Conservation (phyloP, 2,888 invertebrate genomes). For the Neocrepidodera transversa region DNA sequence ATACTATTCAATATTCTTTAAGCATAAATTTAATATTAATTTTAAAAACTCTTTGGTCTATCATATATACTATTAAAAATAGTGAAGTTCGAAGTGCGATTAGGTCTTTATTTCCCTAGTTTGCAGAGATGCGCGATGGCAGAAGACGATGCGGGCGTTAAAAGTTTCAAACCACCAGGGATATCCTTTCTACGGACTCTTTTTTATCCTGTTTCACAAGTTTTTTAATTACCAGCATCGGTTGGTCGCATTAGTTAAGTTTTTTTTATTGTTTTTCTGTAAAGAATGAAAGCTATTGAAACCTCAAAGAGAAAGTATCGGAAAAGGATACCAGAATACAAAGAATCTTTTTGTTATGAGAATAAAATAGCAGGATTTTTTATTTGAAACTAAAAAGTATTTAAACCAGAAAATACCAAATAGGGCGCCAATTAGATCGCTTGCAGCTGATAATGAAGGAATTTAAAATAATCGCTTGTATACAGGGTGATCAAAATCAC, state of each 20-base stretch:
- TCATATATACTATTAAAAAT: too few species aligned
- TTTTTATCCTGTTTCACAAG: constrained; percentile 12
- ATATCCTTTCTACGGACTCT: too few species aligned
- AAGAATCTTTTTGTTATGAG: not conserved
- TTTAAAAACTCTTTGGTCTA: too few species aligned
- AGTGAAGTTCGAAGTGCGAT: constrained; percentile 17
- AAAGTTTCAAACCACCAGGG: constrained; percentile 2
- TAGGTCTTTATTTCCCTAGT: constrained; percentile 23
- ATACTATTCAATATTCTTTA: too few species aligned
- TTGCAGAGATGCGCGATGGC: not conserved
- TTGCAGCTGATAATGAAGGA: too few species aligned
- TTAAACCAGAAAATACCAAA: not conserved
- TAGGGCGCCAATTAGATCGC: not conserved
- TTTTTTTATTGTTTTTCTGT: constrained; percentile 2
- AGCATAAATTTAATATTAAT: too few species aligned
- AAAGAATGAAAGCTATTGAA: not conserved
- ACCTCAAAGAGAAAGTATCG: constrained; percentile 3
- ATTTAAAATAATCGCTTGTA: too few species aligned
- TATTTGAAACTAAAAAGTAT: not conserved
- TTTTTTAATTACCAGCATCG: constrained; percentile 25
- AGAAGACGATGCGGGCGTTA: constrained; percentile 21
- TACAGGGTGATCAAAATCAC: too few species aligned
- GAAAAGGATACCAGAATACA: not conserved
- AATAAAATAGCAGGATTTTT: not conserved
- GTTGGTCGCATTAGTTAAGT: constrained; percentile 10